These are phyloP conservation scores for Colostygia pectinataria DNA, from an alignment of 2,888 invertebrate genomes.

Conservation along the genomic window DNA sequence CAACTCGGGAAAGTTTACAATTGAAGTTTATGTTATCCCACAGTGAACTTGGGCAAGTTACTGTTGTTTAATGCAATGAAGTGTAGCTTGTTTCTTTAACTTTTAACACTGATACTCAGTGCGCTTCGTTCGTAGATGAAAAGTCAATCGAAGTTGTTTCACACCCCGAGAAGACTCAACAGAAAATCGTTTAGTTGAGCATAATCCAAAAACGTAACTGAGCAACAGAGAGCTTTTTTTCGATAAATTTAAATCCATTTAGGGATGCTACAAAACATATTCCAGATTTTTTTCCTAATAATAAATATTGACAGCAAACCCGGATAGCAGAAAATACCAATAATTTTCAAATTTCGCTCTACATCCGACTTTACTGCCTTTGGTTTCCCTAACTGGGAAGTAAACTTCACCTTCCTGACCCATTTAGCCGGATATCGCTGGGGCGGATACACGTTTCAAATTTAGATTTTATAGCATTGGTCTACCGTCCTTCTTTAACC, in stretches of 20 bases:
- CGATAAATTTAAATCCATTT: background rate
- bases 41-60: constrained; percentile 33
- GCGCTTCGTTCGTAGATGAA: constrained; percentile 2
- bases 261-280: background rate
- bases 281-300: constrained; percentile 8
- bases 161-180: too few species aligned
- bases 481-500: constrained; percentile 54
- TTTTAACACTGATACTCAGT: constrained; percentile 10
- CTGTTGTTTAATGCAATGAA: constrained; percentile 31
- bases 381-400: constrained; percentile 38
- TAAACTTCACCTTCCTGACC: constrained; percentile 82
- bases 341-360: constrained; percentile 19
- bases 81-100: constrained; percentile 10
- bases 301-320: constrained; percentile 7
- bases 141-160: background rate
- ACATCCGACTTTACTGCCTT: constrained; percentile 20
- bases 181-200: too few species aligned
- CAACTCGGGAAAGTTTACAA: constrained; percentile 43
- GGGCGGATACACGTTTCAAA: constrained; percentile 67
- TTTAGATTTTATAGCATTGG: constrained; percentile 60
- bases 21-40: constrained; percentile 48
- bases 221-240: too few species aligned
- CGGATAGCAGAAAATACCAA: constrained; percentile 9
- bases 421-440: constrained; percentile 74
- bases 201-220: too few species aligned